These are phyloP conservation scores for Martes flavigula DNA, from an alignment of 2,797 vertebrate genomes.

Conservation along the genomic window DNA sequence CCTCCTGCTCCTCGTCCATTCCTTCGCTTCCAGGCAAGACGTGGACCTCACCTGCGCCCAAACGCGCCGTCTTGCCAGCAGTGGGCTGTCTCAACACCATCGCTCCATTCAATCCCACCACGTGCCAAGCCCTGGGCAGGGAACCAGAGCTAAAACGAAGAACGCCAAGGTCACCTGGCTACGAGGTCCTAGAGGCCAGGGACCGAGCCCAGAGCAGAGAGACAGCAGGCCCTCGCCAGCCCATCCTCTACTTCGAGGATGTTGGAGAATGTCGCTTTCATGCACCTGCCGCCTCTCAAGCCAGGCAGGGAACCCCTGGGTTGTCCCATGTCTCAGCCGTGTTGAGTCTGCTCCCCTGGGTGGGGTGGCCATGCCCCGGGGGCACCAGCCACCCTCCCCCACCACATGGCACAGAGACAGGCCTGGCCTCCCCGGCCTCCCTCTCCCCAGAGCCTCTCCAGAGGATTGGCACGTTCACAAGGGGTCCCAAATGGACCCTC, in stretches of 20 bases:
- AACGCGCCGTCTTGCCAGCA: rapidly evolving
- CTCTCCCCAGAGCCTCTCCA: not conserved
- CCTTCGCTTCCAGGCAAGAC: not conserved
- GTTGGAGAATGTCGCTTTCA: not conserved
- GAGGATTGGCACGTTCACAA: not conserved
- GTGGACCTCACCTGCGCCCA: too few species aligned
- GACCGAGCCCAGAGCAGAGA: not conserved
- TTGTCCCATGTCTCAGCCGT: not conserved
- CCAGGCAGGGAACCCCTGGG: not conserved
- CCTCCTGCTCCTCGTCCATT: not conserved
- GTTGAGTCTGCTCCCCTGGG: not conserved
- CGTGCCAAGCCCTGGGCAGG: not conserved
- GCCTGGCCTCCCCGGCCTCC: not conserved
- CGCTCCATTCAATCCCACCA: not conserved
- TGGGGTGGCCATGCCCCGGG: not conserved
- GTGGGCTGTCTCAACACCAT: not conserved
- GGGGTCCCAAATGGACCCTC: not conserved
- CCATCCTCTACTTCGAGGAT: not conserved
- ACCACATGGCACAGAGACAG: rapidly evolving
- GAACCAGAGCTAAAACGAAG: not conserved
- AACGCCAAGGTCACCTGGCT: not conserved
- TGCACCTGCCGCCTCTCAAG: not conserved
- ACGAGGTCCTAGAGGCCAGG: not conserved
- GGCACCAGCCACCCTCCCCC: not conserved
- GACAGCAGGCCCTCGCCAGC: rapidly evolving